Percentiles rank a stretch among this genome's conserved stretches.
phyloP scores from a whole-genome alignment of 2,113 vertebrate genomes.

The Chauna torquata region DNA sequence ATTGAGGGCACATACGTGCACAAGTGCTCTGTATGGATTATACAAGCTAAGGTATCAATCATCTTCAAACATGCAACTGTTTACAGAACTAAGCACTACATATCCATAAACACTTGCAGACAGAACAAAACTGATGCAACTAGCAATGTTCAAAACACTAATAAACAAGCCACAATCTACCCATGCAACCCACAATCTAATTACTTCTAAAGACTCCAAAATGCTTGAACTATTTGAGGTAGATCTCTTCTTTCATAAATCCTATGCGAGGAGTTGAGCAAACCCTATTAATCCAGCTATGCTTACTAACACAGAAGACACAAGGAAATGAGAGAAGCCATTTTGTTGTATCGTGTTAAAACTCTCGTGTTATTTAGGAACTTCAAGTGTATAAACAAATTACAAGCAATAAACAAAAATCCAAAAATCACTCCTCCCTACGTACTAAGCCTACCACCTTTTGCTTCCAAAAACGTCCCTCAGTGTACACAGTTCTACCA shows the following conservation, averaged over 20 bases:
- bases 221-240: conserved; percentile 22
- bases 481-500: not conserved
- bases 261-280: not conserved
- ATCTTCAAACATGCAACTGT: not conserved
- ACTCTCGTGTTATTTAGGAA: not conserved
- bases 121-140: not conserved
- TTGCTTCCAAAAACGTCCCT: not conserved
- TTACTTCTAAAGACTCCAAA: conserved; percentile 26
- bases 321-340: not conserved
- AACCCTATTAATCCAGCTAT: not conserved
- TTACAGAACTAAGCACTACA: not conserved
- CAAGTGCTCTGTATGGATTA: not conserved
- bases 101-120: not conserved
- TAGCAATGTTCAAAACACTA: conserved; percentile 2
- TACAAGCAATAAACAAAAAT: not conserved
- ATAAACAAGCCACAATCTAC: conserved; percentile 37
- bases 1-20: not conserved
- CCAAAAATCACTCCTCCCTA: not conserved
- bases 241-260: conserved; percentile 3
- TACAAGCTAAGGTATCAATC: not conserved
- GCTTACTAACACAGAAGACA: not conserved
- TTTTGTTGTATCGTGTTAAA: not conserved
- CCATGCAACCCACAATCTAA: conserved; percentile 46
- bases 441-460: not conserved
- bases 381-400: not conserved